Conservation (phyloP, 1,140 invertebrate genomes). For the Protaetia brevitarsis region DNA sequence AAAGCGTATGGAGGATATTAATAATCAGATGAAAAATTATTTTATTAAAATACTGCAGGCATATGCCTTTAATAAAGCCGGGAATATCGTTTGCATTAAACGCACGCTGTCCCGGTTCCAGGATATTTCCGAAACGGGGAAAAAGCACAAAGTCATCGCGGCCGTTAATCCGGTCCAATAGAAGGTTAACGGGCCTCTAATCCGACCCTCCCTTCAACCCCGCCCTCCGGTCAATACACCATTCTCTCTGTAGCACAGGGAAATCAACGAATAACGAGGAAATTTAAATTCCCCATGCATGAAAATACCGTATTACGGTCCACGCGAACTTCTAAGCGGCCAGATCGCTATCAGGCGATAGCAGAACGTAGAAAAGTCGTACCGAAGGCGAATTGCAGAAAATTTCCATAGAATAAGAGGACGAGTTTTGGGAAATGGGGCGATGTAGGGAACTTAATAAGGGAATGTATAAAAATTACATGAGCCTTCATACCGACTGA, state of each 20-base stretch:
- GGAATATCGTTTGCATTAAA: no score
- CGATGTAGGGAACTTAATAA: no score
- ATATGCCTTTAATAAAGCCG: no score
- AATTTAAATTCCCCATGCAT: constrained; percentile 8
- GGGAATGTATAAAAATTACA: no score
- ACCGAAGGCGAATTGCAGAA: not conserved
- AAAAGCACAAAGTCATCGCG: not conserved
- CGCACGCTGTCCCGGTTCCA: no score
- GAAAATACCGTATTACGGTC: constrained; percentile 2
- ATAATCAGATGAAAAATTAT: no score
- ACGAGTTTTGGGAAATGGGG: no score
- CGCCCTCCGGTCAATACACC: not conserved
- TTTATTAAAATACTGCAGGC: no score
- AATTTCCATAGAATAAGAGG: no score
- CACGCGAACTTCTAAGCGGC: not conserved
- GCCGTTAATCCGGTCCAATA: not conserved
- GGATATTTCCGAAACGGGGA: no score
- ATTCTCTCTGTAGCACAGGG: not conserved
- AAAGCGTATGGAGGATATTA: no score
- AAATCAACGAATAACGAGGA: constrained; percentile 9
- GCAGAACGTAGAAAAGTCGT: not conserved
- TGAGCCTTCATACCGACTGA: no score
- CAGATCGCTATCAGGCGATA: not conserved
- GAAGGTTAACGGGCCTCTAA: not conserved
- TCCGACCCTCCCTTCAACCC: not conserved